A percentile compares a stretch with the other conserved stretches of the same genome.
Conservation (phyloP, 2,888 invertebrate species). For the Tipula confusa region DNA sequence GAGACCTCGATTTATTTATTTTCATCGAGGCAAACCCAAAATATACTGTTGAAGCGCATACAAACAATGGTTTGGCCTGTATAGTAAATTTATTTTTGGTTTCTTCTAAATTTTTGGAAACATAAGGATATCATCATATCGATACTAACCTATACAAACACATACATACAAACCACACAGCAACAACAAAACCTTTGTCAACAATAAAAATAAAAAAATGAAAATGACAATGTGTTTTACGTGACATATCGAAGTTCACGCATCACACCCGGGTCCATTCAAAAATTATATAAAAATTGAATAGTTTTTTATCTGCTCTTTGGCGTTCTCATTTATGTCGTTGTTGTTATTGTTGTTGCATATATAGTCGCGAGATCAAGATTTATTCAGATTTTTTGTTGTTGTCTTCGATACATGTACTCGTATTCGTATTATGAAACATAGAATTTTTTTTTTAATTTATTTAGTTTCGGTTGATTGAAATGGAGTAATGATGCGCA, state of each 20-base stretch:
- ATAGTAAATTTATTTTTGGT: neutral
- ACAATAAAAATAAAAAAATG: conserved; percentile 20
- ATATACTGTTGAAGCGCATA: neutral
- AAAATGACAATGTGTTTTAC: conserved; percentile 25
- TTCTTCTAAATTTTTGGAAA: neutral
- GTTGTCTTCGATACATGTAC: neutral
- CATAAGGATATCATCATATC: neutral
- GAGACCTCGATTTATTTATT: neutral
- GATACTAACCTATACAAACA: neutral
- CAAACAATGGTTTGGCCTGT: neutral
- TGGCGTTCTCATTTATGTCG: too few species aligned
- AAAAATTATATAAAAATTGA: conserved; percentile 17
- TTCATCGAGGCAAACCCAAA: neutral
- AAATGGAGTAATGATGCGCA: conserved; percentile 25
- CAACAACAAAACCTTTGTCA: neutral
- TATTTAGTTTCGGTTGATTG: conserved; percentile 12
- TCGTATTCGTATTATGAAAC: neutral
- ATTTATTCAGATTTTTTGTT: neutral
- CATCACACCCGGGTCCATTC: conserved; percentile 25
- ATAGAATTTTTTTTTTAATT: neutral
- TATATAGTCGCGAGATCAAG: conserved; percentile 5
- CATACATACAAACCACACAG: neutral
- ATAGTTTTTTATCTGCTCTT: conserved; percentile 15
- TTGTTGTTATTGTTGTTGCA: neutral
- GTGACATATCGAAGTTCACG: conserved; percentile 25